Evolutionary conservation across 2,888 invertebrate species (phyloP), one percentile per base, ranked within the genome.

Genomic region (Tetranychus truncatus): DNA sequence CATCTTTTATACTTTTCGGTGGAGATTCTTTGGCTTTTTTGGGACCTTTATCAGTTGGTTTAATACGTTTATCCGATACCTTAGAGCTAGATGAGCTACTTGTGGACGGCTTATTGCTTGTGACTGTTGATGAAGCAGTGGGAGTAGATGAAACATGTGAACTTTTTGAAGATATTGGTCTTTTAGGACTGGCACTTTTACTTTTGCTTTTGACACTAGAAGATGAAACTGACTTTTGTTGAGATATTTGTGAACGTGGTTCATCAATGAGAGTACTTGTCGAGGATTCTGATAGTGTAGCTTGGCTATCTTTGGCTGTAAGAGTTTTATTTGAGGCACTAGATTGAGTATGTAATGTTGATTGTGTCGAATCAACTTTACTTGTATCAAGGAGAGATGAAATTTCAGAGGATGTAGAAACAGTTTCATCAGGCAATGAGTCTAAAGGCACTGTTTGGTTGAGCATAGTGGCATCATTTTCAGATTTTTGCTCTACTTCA

Each of bases 391-490:
- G 69, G 6, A 69, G 21, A 69, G 69, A 69, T 8, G 69, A 69
- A 24, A 69, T 69, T 20, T 69, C n/a, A 6, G 69, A 69, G 5
- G 69, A 69, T 69, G 21, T 69, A 21, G 69, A 69, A 24, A 69
- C 8, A 24, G 18, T 69, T 24, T 69, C 69, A 69, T 69, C 69
- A 55, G 55, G 55, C 15, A 55, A 55, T 9, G 55, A 55, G 15
- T 55, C 55, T 1, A 11, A 55, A 55, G 55, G 55, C 15, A 55
- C 55, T 55, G 55, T 55, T 55, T 55, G 9, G 6, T 55, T 55
- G 55, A 55, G 55, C 55, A 55, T 55, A 9, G 55, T 55, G 9
- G 55, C 15, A 55, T 55, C 55, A 55, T 45, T 15, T 20, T 71
- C 45, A 34, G 34, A 2, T 34, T 34, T 4, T 34, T 34, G 34